These are phyloP conservation scores for Dyspetes luteomarginatus DNA, from an alignment of 2,888 invertebrate species.

Conservation along the genomic window DNA sequence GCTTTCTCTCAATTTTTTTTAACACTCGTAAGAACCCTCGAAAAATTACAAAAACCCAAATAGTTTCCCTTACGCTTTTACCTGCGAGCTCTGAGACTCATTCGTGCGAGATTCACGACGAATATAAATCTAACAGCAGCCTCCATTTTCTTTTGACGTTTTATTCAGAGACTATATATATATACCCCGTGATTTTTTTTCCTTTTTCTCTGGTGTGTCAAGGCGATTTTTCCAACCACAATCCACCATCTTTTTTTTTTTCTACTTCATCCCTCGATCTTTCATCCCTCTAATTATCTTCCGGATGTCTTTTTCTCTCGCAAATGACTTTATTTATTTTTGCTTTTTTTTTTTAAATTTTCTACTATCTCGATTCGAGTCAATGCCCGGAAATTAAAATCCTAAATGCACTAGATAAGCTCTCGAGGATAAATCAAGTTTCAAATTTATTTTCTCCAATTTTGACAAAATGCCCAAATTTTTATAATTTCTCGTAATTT, in stretches of 20 bases:
- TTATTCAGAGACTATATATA: slow-evolving; percentile 11
- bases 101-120: background rate
- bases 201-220: slow-evolving; percentile 33
- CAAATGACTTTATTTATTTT: slow-evolving; percentile 15
- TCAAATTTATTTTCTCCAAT: background rate
- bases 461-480: background rate
- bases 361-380: slow-evolving; percentile 7
- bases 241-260: slow-evolving; percentile 13
- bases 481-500: background rate
- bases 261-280: slow-evolving; percentile 5
- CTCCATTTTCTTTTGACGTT: slow-evolving; percentile 11
- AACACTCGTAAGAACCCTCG: background rate
- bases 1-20: no score
- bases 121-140: slow-evolving; percentile 16
- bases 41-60: slow-evolving; percentile 1
- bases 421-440: background rate
- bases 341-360: background rate
- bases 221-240: slow-evolving; percentile 44
- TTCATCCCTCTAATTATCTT: slow-evolving; percentile 42
- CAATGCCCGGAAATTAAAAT: slow-evolving; percentile 49
- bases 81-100: background rate
- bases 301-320: slow-evolving; percentile 49
- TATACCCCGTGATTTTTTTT: background rate
- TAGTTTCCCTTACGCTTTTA: background rate
- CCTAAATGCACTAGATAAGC: background rate